phyloP scores from a whole-genome alignment of 92 coral and sea anemone species.

The Zoanthus sociatus region DNA sequence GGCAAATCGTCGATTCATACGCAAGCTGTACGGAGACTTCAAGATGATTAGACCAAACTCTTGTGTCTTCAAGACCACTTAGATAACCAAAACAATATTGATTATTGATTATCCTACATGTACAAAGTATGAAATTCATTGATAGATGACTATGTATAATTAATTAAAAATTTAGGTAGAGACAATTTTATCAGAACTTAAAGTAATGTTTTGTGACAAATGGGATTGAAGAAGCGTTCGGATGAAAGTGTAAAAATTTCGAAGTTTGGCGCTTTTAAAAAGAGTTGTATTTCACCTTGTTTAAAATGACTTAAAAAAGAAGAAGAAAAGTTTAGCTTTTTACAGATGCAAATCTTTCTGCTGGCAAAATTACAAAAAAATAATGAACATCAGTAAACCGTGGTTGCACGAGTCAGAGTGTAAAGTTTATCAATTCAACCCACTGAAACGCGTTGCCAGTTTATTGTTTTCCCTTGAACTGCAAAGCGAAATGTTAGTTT shows the following conservation, averaged over 20 bases:
- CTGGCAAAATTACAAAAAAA: neutral
- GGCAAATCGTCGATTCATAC: neutral
- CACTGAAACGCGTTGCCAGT: no score
- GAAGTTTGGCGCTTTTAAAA: neutral
- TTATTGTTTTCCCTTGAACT: no score
- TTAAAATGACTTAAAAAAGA: neutral
- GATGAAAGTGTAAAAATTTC: neutral
- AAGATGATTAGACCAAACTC: neutral
- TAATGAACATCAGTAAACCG: no score
- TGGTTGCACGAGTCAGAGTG: no score
- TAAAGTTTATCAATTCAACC: no score
- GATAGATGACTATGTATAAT: neutral
- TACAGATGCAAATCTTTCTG: neutral
- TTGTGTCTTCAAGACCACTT: slow-evolving; percentile 2
- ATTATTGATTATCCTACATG: neutral
- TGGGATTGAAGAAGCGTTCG: neutral
- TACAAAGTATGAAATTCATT: neutral
- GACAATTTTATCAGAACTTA: neutral
- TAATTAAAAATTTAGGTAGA: neutral
- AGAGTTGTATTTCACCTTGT: neutral
- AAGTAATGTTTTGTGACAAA: neutral
- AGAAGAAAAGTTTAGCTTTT: neutral
- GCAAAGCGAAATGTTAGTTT: no score
- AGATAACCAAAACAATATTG: neutral
- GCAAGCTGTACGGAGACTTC: neutral